phyloP scores from a whole-genome alignment of 1,140 invertebrate genomes.

The Papilio machaon region DNA sequence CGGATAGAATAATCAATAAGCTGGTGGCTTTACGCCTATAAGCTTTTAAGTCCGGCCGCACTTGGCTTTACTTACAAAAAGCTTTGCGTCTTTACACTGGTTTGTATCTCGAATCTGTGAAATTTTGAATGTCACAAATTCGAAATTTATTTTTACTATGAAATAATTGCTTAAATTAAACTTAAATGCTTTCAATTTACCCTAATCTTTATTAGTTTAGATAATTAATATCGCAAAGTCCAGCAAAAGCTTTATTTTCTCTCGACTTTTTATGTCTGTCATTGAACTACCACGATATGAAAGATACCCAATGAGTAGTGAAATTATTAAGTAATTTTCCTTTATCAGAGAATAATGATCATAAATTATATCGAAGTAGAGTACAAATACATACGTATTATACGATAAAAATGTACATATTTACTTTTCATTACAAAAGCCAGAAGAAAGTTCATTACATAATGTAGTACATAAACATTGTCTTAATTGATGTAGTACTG shows the following conservation, averaged over 20 bases:
- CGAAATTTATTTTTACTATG: not conserved
- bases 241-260: no score
- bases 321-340: not conserved
- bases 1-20: constrained; percentile 30
- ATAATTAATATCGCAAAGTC: no score
- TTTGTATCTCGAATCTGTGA: not conserved
- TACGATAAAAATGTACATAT: not conserved
- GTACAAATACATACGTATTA: no score
- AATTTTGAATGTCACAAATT: not conserved
- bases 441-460: not conserved
- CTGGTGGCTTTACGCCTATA: constrained; percentile 29
- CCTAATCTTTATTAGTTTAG: no score
- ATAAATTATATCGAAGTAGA: not conserved
- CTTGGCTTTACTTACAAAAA: constrained; percentile 22
- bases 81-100: not conserved
- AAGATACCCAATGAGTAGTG: no score
- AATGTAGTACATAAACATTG: not conserved
- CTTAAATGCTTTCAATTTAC: no score
- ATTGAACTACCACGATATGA: no score
- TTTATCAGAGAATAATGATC: not conserved
- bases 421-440: not conserved
- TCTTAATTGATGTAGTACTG: not conserved
- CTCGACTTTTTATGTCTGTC: no score
- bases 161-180: no score
- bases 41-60: constrained; percentile 29